Base-by-base conservation (phyloP, 2,888 invertebrate species). In the Drosophila aldrichi region DNA sequence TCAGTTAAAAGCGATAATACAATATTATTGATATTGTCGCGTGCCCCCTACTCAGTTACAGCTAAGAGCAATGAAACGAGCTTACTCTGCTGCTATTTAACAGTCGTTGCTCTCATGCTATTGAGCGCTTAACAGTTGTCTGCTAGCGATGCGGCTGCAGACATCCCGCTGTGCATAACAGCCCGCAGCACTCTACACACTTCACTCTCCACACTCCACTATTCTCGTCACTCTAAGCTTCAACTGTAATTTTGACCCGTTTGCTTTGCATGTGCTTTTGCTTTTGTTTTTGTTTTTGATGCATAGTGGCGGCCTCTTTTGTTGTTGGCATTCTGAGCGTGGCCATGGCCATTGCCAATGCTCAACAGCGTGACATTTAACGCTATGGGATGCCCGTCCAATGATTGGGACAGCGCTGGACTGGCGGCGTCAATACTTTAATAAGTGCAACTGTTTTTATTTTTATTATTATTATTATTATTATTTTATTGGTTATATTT, bases 351-450 rank as follows among this genome's bases (percentile, higher is more conserved):
- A 70, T 71, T 74, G 77, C 69, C 87, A 63, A 70, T 82, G 84
- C 64, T 72, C 75, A 78, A 43, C 71, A 87, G 87, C 87, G 81
- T 82, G 83, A 83, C 87, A 77, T 63, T 82, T 70, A 66, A 51
- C 74, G 70, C 79, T 38, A 38, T 62, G 75, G 57, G 73, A 67
- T 72, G 46, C 54, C 38, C 18, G 32, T 25, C 55, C 58, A 64
- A 46, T 68, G 44, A 38, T 48, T 51, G 46, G 10, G 9, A 22
- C 20, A 10, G 18, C 14, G 8, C n/a, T n/a, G n/a, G 18, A 41
- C 3, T 29, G 18, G 12, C 22, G 46, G 29, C 6, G 3, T 18
- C 36, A 34, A 20, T 51, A 36, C 34, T 18, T 20, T 36, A 34
- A 12, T 18, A 49, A 18, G 32, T 48, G 18, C n/a, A n/a, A 49